Evolutionary conservation across 2,797 vertebrate genomes (phyloP).

Genomic region (Dryobates pubescens): DNA sequence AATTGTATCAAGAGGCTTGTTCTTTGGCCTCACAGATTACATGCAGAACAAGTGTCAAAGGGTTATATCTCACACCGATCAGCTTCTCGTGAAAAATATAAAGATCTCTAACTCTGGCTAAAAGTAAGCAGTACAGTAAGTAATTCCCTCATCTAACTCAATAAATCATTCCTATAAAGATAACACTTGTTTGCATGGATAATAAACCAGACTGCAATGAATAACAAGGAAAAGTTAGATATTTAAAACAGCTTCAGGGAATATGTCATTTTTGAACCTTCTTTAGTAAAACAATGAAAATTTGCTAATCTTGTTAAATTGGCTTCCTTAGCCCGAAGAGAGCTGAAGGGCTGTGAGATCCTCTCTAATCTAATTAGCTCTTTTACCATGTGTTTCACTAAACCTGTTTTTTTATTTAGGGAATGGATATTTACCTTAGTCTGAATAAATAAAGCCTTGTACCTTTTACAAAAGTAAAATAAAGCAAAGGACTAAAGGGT

Average conservation of each 20-base stretch:
- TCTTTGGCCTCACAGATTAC: not conserved
- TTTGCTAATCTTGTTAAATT: constrained; percentile 47
- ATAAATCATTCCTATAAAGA: not conserved
- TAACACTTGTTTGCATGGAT: not conserved
- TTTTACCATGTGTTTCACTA: constrained; percentile 46
- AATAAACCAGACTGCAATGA: not conserved
- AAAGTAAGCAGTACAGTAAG: not conserved
- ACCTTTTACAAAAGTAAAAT: constrained; percentile 58
- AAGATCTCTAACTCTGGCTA: not conserved
- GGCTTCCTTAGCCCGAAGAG: constrained; percentile 43
- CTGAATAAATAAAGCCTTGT: constrained; percentile 63
- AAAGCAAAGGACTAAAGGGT: constrained; percentile 48
- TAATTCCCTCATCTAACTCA: not conserved
- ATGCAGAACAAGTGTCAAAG: not conserved
- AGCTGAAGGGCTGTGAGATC: constrained; percentile 9
- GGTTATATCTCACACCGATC: not conserved
- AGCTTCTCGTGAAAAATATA: not conserved
- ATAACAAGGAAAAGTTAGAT: not conserved
- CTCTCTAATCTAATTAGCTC: constrained; percentile 60
- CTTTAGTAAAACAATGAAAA: constrained; percentile 54
- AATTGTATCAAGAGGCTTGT: not conserved
- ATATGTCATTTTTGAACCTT: constrained; percentile 1
- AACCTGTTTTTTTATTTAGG: constrained; percentile 64
- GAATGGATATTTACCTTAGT: constrained; percentile 58
- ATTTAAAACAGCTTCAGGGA: constrained; percentile 52